phyloP scores from a whole-genome alignment of 2,113 vertebrate genomes.

The Grammomys dolichurus region DNA sequence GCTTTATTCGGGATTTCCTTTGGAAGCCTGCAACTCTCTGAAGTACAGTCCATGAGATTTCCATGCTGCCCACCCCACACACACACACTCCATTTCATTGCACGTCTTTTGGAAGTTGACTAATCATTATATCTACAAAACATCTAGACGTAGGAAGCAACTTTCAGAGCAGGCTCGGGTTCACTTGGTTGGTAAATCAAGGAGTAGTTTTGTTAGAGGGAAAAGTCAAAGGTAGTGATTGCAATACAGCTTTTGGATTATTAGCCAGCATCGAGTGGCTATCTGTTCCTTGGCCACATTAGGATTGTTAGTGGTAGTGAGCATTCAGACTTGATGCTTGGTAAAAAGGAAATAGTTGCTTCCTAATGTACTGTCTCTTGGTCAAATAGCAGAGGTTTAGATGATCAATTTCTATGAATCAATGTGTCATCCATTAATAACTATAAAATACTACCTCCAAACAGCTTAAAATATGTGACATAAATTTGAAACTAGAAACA shows the following conservation, averaged over 20 bases:
- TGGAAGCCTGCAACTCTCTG: slow-evolving; percentile 9
- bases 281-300: background rate
- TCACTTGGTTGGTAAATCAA: background rate
- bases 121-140: slow-evolving; percentile 8
- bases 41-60: background rate
- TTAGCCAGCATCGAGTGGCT: background rate
- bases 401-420: slow-evolving; percentile 16
- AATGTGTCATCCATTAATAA: slow-evolving; percentile 7
- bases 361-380: slow-evolving; percentile 38
- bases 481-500: slow-evolving; percentile 50
- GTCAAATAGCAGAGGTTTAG: slow-evolving; percentile 39
- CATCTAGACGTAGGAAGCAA: background rate
- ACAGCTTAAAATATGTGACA: background rate
- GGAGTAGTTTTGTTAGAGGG: background rate
- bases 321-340: background rate
- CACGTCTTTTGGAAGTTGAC: slow-evolving; percentile 14
- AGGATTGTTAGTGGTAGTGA: background rate
- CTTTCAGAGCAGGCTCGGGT: background rate
- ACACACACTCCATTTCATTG: background rate
- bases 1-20: background rate
- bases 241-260: background rate
- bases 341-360: background rate
- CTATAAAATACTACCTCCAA: slow-evolving; percentile 48
- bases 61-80: background rate
- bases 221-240: slow-evolving; percentile 23